A percentile compares a stretch with the other conserved stretches of the same genome.
Evolutionary conservation across 2,113 vertebrate species (phyloP).

Genomic region (Sula dactylatra): DNA sequence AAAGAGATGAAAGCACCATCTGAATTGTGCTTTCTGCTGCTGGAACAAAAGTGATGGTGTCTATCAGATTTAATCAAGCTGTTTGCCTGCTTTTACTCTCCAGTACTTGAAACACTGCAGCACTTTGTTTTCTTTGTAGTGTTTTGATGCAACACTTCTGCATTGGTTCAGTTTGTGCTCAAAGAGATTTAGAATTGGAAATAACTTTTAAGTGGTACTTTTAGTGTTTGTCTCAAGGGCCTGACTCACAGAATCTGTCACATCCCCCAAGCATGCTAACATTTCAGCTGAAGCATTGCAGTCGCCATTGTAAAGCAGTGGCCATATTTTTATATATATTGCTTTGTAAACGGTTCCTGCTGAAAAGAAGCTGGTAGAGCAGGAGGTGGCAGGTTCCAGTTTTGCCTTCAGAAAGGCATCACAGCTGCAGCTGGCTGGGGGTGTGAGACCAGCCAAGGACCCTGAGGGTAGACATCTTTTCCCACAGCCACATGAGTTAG

Average conservation of each 20-base stretch:
- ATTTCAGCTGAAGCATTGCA: background rate
- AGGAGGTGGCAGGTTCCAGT: background rate
- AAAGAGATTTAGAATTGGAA: slow-evolving; percentile 30
- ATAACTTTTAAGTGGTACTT: slow-evolving; percentile 27
- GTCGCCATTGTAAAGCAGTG: background rate
- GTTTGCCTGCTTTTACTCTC: slow-evolving; percentile 27
- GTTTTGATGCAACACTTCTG: background rate
- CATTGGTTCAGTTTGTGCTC: background rate
- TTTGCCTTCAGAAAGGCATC: background rate
- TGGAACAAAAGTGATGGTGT: slow-evolving; percentile 9
- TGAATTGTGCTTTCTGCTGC: slow-evolving; percentile 10
- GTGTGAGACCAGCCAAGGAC: background rate
- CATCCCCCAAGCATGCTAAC: background rate
- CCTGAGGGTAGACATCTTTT: background rate
- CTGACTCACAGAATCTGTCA: background rate
- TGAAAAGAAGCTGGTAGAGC: background rate
- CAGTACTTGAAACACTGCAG: background rate
- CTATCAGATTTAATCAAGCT: slow-evolving; percentile 43
- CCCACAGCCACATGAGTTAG: background rate
- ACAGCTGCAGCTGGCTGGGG: background rate
- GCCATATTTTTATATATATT: background rate
- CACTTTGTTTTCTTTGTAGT: background rate
- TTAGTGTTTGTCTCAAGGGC: slow-evolving; percentile 7
- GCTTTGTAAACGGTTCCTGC: background rate
- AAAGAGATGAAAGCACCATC: slow-evolving; percentile 18